phyloP scores from a whole-genome alignment of 2,888 invertebrate genomes.

The Panopea generosa region DNA sequence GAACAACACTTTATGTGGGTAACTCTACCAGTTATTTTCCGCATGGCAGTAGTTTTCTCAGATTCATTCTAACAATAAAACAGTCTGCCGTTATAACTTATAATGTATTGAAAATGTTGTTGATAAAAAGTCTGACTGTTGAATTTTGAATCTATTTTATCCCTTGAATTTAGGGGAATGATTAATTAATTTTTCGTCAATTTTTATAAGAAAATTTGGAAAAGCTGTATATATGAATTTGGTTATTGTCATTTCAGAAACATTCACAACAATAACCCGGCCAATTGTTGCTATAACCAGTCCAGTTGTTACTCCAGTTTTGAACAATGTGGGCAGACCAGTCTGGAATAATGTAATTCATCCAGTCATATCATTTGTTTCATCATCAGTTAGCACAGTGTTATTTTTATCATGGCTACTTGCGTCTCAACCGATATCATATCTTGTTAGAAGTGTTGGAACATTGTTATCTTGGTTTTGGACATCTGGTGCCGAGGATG shows the following conservation, averaged over 20 bases:
- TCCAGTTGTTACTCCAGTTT: slow-evolving; percentile 46
- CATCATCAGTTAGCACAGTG: slow-evolving; percentile 31
- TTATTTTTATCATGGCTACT: slow-evolving; percentile 28
- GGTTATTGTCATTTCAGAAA: slow-evolving; percentile 58
- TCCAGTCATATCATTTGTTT: slow-evolving; percentile 37
- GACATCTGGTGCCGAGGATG: neutral
- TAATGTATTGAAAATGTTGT: no score
- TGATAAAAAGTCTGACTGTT: no score
- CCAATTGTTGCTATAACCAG: slow-evolving; percentile 47
- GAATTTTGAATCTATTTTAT: neutral
- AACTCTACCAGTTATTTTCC: no score
- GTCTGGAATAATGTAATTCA: slow-evolving; percentile 59
- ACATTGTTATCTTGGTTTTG: slow-evolving; percentile 37
- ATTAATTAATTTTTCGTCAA: neutral
- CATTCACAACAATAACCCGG: slow-evolving; percentile 49
- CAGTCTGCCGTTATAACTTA: no score
- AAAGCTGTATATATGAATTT: no score
- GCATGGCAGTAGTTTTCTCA: no score
- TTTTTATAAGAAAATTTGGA: neutral
- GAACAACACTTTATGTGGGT: no score
- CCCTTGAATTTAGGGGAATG: neutral
- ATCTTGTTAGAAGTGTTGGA: slow-evolving; percentile 12
- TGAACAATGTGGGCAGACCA: slow-evolving; percentile 55
- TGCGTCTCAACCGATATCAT: slow-evolving; percentile 22
- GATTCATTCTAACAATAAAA: no score